Conservation (phyloP, 2,888 invertebrate genomes). For the Tenthredo livida region DNA sequence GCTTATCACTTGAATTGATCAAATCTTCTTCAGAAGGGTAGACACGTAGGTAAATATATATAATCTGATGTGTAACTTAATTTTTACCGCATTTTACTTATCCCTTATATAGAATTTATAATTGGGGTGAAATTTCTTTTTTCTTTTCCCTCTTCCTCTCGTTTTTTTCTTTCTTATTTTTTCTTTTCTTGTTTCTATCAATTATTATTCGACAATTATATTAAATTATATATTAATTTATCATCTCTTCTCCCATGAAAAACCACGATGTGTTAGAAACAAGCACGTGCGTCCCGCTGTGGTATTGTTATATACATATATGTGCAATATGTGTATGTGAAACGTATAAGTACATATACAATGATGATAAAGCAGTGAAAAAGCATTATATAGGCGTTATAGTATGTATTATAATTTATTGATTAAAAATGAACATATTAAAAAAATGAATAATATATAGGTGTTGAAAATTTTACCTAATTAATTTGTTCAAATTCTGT, state of each 20-base stretch:
- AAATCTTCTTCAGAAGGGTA: no score
- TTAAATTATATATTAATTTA: not conserved
- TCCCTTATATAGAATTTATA: no score
- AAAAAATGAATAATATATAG: not conserved
- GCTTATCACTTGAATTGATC: no score
- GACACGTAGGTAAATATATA: no score
- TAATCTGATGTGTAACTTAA: no score
- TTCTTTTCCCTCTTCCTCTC: not conserved
- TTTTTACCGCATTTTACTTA: no score
- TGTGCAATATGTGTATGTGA: no score
- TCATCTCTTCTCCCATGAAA: not conserved
- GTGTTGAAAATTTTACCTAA: constrained; percentile 36
- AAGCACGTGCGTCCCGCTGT: not conserved
- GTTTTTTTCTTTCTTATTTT: not conserved
- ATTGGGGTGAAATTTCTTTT: not conserved
- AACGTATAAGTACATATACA: no score
- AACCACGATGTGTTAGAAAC: not conserved
- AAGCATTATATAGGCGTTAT: not conserved
- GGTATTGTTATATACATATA: not conserved
- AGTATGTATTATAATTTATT: no score
- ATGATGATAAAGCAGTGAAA: not conserved
- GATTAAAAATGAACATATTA: not conserved
- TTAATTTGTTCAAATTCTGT: constrained; percentile 22
- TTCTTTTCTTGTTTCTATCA: not conserved
- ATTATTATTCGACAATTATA: not conserved